Conservation (phyloP, 2,888 invertebrate species). For the Drosophila seclusa region DNA sequence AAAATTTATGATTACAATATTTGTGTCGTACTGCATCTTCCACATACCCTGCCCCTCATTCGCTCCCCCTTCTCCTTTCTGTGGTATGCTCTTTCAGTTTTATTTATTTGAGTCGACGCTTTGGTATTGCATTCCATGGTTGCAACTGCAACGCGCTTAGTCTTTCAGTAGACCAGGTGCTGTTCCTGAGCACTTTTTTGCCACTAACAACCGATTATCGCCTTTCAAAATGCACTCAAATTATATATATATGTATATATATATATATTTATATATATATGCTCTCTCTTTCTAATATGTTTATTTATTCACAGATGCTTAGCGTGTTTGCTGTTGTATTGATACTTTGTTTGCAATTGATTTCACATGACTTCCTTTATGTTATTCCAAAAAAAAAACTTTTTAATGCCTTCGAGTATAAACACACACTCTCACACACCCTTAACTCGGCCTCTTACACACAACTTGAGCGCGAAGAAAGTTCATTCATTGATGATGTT, state of each 20-base stretch:
- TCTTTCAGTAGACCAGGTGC: conserved; percentile 37
- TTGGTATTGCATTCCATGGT: conserved; percentile 51
- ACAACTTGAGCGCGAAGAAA: conserved; percentile 14
- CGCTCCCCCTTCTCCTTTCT: neutral
- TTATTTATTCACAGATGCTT: conserved; percentile 24
- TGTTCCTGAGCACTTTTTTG: conserved; percentile 1
- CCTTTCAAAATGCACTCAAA: conserved; percentile 28
- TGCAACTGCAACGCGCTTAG: conserved; percentile 11
- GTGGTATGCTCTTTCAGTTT: conserved; percentile 51
- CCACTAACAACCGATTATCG: conserved; percentile 53
- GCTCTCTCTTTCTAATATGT: neutral
- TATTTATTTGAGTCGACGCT: conserved; percentile 48
- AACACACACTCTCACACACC: conserved; percentile 34
- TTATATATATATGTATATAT: neutral
- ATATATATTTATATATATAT: neutral
- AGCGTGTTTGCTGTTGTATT: conserved; percentile 56
- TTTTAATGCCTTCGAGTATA: conserved; percentile 76
- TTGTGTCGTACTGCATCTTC: conserved; percentile 78
- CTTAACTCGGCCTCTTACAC: conserved; percentile 15
- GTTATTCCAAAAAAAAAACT: conserved; percentile 69
- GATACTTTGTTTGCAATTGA: conserved; percentile 79
- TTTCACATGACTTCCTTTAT: conserved; percentile 79
- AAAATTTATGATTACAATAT: conserved; percentile 81
- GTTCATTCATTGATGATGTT: conserved; percentile 37
- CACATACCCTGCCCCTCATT: neutral